Evolutionary conservation across 2,113 vertebrate species (phyloP).

Genomic region (Sialia sialis): DNA sequence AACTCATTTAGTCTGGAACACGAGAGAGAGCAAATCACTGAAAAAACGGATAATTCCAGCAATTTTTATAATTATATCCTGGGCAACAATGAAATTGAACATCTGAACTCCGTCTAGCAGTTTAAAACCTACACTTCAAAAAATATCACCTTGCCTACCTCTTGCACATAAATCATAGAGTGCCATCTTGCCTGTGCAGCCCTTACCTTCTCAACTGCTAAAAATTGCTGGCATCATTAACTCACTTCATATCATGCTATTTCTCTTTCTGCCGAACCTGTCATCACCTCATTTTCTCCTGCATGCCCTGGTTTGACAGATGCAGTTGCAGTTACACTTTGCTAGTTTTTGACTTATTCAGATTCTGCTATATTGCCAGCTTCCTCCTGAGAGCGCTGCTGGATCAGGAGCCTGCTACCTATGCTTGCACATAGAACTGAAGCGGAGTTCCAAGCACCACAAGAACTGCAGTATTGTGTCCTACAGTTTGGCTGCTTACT

Average conservation of each 20-base stretch:
- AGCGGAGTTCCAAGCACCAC: background rate
- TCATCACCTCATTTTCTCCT: slow-evolving; percentile 23
- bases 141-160: slow-evolving; percentile 5
- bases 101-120: background rate
- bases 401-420: slow-evolving; percentile 34
- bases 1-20: background rate
- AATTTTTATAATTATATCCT: background rate
- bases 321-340: background rate
- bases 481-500: background rate
- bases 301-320: background rate
- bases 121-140: slow-evolving; percentile 15
- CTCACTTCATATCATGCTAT: slow-evolving; percentile 32
- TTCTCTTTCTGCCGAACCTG: slow-evolving; percentile 50
- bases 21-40: background rate
- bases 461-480: background rate
- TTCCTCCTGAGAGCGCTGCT: slow-evolving; percentile 72
- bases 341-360: background rate
- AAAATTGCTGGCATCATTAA: slow-evolving; percentile 61
- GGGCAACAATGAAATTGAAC: background rate
- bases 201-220: slow-evolving; percentile 14
- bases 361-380: slow-evolving; percentile 30
- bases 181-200: slow-evolving; percentile 26
- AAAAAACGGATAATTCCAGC: background rate
- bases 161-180: slow-evolving; percentile 47
- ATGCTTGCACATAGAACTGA: background rate